Base-by-base conservation (phyloP, 2,797 vertebrate species). In the Labeo calbasu region DNA sequence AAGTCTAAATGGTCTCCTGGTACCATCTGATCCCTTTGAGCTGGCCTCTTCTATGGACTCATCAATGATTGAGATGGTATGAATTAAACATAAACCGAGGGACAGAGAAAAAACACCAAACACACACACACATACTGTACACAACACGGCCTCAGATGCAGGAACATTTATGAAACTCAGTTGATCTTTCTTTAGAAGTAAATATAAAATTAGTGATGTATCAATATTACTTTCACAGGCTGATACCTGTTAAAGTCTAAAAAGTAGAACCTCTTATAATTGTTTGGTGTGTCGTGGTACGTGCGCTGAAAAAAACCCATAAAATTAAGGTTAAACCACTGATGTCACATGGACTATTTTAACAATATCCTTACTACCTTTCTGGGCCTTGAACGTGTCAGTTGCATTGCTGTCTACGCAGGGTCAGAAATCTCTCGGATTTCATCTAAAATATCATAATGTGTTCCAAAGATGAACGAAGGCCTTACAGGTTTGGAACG, bases 41-140 rank as follows among this genome's bases (percentile, higher is more conserved):
- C 85, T 77, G 90, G 85, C 70, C 89, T 85, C 85, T 88, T 89
- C 89, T 84, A 88, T 85, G 82, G 61, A 5, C 88, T 88, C 91
- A 93, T 94, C 82, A 93, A 94, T 93, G 88, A 94, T 94, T 91
- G 87, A 94, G 92, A 91, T 68, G 0, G 81, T 73, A 70, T 94
- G 89, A 93, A 94, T 94, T 92, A 94, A 92, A 91, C 89, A 95
- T 92, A 91, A 89, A 15, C 77, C 80, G 36, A 79, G 88, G 88
- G 87, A 92, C 86, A 76, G 84, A 87, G 90, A 85, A 84, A 68
- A 91, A 90, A 91, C 87, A 90, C 88, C 13, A 11, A 57, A 77
- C 46, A 51, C 65, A 66, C 50, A 53, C 50, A 71, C 73, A 77
- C 66, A 79, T 40, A 75, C 59, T 46, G 25, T 21, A 25, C 53